Evolutionary conservation across 2,797 vertebrate genomes (phyloP), one percentile per base, ranked within the genome.

Genomic region (Notolepis coatsorum): DNA sequence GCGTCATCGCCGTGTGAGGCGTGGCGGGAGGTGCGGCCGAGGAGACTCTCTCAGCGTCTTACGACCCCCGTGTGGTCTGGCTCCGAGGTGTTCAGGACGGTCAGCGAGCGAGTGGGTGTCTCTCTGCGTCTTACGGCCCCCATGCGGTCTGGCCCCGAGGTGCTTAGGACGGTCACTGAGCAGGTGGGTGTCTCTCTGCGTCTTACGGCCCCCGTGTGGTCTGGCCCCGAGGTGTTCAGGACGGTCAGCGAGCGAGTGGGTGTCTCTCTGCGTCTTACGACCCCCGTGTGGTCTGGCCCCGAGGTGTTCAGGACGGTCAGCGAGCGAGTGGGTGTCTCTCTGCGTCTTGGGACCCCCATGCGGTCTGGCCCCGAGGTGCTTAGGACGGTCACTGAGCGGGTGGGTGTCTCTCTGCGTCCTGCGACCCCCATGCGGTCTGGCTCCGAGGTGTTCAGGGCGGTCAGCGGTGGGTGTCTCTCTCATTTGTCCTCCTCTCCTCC

Each of bases 101-200:
- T 30, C 53, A 30, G 41, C n/a, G 35, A 20, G 12, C 17, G 7
- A 27, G 23, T 37, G 23, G 39, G 35, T 21, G 30, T 4, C 21
- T 58, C 51, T 27, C 50, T 1, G 15, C 2, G 48, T 41, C 25
- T 25, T 10, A 35, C 24, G 38, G 28, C 43, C n/a, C 8, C 30
- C n/a, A n/a, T 45, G 35, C 39, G 45, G 52, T 41, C 59, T 27
- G 51, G 27, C 54, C 45, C 21, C 57, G 65, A 61, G 39, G 28
- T 15, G 23, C 4, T 1, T n/a, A 41, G 39, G 9, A 18, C 23
- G 28, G 41, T 30, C 53, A 30, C 39, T n/a, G 35, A 20, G 12
- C 17, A 7, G 21, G 23, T 37, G 23, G 39, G 35, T 21, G 30
- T 4, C 21, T 58, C 51, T 27, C 50, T 1, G 15, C 2, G 48